A percentile compares a stretch with the other conserved stretches of the same genome.
Conservation (phyloP, 2,113 vertebrate species). For the Sylvia atricapilla region DNA sequence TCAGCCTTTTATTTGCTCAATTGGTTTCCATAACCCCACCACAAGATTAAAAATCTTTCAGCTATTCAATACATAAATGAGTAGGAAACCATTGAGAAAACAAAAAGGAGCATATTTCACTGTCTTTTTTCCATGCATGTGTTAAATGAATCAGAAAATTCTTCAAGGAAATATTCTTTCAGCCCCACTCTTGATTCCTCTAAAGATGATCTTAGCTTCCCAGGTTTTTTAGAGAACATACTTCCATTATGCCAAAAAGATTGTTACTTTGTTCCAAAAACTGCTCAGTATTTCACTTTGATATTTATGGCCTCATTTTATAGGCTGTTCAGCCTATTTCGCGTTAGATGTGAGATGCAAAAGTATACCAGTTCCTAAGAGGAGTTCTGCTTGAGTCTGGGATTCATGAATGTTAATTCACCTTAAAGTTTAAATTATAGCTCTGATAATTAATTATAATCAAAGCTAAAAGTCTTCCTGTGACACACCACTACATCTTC, state of each 20-base stretch:
- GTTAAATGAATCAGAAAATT: slow-evolving; percentile 44
- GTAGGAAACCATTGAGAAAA: slow-evolving; percentile 3
- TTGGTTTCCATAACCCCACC: slow-evolving; percentile 19
- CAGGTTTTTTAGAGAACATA: not conserved
- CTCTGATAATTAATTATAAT: not conserved
- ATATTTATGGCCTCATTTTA: not conserved
- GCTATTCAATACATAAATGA: slow-evolving; percentile 10
- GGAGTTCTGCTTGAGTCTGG: not conserved
- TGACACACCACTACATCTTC: not conserved
- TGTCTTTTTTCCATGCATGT: not conserved
- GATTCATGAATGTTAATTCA: not conserved
- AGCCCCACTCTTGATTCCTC: not conserved
- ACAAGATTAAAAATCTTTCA: slow-evolving; percentile 55
- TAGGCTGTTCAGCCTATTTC: not conserved
- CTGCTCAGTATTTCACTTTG: not conserved
- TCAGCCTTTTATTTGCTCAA: slow-evolving; percentile 36
- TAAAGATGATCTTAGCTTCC: not conserved
- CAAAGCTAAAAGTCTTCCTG: not conserved
- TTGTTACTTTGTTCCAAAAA: not conserved
- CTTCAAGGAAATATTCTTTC: not conserved
- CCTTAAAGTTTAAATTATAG: not conserved
- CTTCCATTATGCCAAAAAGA: not conserved
- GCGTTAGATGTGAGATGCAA: not conserved
- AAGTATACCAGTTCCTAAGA: not conserved
- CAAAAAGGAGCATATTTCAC: slow-evolving; percentile 7